Evolutionary conservation across 1,140 invertebrate species (phyloP).

Genomic region (Drosophila nasuta): DNA sequence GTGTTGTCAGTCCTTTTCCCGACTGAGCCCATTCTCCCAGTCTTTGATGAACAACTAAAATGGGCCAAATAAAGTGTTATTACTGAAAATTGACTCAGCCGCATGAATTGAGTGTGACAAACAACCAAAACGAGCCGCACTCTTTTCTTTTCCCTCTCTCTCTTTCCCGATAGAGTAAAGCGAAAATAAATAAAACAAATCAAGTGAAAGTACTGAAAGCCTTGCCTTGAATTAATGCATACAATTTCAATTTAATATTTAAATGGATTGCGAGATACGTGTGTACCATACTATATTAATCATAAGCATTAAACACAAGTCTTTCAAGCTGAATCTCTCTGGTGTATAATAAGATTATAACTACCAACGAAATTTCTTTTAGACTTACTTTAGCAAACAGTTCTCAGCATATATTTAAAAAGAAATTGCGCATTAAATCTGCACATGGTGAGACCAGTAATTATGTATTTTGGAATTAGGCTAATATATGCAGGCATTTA

Average conservation of each 20-base stretch:
- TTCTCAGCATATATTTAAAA: neutral
- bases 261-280: neutral
- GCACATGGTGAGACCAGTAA: conserved; percentile 14
- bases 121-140: conserved; percentile 20
- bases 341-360: no score
- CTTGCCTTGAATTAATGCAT: neutral
- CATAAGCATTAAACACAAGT: neutral
- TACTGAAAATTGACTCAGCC: conserved; percentile 78
- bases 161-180: neutral
- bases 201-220: neutral
- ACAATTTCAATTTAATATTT: neutral
- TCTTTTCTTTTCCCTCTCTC: no score
- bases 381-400: neutral
- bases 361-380: no score
- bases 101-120: conserved; percentile 58
- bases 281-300: neutral
- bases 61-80: conserved; percentile 78
- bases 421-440: conserved; percentile 23
- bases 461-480: conserved; percentile 19
- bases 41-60: conserved; percentile 77
- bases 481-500: neutral
- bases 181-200: conserved; percentile 10
- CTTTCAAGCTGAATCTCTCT: neutral
- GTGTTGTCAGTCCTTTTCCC: conserved; percentile 39
- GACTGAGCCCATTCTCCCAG: neutral